Evolutionary conservation across 2,113 vertebrate genomes (phyloP), one percentile per base, ranked within the genome.

Genomic region (Amblyopsis rosae): DNA sequence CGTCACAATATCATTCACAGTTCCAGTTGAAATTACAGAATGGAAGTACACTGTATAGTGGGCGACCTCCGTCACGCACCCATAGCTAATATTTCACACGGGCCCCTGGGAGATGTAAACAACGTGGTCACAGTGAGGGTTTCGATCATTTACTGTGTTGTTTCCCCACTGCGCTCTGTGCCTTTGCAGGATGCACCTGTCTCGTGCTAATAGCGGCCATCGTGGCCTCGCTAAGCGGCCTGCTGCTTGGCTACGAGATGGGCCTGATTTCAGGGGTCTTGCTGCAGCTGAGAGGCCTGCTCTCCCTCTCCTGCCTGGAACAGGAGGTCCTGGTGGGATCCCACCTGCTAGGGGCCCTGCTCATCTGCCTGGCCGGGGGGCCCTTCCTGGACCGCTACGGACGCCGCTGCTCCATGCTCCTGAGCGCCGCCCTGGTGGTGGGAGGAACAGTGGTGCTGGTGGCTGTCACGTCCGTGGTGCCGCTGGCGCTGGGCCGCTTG

Each of bases 161-260:
- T 47, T 16, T 53, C 56, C n/a, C 12, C 45, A 10, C 26, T 48
- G 19, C 3, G 12, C 13, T 46, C 35, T 54, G 1, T 16, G 32
- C 65, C 6, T 68, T 48, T 67, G 13, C 76, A 99, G 97, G 93
- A 26, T 95, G 93, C 73, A 92, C 93, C 82, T 87, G 91, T 68
- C 91, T 95, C 73, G 93, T 95, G 68, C 87, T 94, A 67, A 78
- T 95, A 4, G 94, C 94, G 1, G 94, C 96, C 8, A 81, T 92
- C 0, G 70, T 88, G 12, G 96, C 96, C 15, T 95, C 96, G 0
- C 19, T 96, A 80, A 98, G 96, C 48, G 97, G 96, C 77, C 93
- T 99, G 84, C 93, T 97, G 86, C 89, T 98, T 90, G 97, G 97
- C 5, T 99, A 99, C 17, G 95, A 97, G 79, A 82, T 98, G 75